Evolutionary conservation across 2,113 vertebrate genomes (phyloP).

Genomic region (Urocynchramus pylzowi): DNA sequence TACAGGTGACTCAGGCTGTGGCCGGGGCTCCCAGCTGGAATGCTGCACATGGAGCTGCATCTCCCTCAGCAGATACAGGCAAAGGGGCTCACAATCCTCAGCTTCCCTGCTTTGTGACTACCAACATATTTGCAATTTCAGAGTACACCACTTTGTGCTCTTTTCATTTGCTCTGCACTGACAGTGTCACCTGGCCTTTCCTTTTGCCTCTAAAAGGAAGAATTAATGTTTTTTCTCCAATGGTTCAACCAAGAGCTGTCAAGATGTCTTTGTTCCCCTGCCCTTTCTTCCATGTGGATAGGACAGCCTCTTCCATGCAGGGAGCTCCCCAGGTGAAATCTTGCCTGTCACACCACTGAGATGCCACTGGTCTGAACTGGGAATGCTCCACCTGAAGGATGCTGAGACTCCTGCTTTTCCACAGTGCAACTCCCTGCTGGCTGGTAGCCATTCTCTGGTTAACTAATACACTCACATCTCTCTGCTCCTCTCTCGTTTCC

Average conservation of each 20-base stretch:
- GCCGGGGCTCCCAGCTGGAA: not conserved
- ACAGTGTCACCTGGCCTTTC: not conserved
- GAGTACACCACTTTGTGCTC: not conserved
- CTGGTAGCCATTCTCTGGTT: not conserved
- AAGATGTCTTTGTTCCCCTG: not conserved
- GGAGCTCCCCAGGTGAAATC: not conserved
- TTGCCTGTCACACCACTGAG: not conserved
- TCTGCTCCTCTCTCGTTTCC: slow-evolving; percentile 38
- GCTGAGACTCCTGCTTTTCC: not conserved
- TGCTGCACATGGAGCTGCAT: not conserved
- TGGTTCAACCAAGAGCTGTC: not conserved
- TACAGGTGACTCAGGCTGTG: not conserved
- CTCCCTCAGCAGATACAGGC: fast-evolving
- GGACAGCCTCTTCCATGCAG: not conserved
- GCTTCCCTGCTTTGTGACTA: not conserved
- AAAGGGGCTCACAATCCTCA: not conserved
- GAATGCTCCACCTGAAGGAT: not conserved
- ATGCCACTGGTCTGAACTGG: not conserved
- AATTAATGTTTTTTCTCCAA: not conserved
- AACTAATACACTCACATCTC: slow-evolving; percentile 46
- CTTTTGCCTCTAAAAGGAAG: not conserved
- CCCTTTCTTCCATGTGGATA: not conserved
- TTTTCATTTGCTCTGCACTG: not conserved
- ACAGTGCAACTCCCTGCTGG: not conserved
- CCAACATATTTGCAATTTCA: not conserved